Conservation (phyloP, 1,140 invertebrate genomes). For the Drosophila sp. region DNA sequence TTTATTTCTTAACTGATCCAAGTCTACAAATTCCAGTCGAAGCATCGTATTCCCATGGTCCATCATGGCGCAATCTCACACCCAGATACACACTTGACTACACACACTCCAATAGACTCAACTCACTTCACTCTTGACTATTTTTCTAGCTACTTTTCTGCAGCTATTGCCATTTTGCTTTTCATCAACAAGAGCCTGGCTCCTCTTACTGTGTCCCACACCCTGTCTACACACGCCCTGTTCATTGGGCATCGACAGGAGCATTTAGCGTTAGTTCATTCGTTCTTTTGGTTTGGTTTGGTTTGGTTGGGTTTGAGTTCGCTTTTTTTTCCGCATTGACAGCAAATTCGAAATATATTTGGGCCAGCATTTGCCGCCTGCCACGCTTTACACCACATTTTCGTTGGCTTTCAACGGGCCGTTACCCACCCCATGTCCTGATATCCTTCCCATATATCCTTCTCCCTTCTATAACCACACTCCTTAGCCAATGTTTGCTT, state of each 20-base stretch:
- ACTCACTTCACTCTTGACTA: constrained; percentile 12
- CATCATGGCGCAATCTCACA: constrained; percentile 43
- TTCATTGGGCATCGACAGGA: constrained; percentile 48
- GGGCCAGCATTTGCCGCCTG: constrained; percentile 46
- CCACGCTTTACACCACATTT: constrained; percentile 70
- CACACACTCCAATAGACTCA: background rate
- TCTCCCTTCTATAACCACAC: background rate
- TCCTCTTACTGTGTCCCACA: constrained; percentile 14
- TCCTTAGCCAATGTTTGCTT: constrained; percentile 14
- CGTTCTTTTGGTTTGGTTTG: constrained; percentile 9
- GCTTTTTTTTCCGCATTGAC: constrained; percentile 75
- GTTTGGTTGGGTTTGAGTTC: constrained; percentile 30
- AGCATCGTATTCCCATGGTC: constrained; percentile 43
- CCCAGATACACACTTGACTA: background rate
- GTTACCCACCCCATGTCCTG: constrained; percentile 7
- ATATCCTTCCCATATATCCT: background rate
- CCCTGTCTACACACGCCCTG: constrained; percentile 32
- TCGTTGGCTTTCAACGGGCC: constrained; percentile 54
- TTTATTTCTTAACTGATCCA: too few species aligned
- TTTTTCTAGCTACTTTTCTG: constrained; percentile 55
- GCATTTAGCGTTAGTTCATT: constrained; percentile 14
- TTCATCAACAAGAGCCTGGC: constrained; percentile 43
- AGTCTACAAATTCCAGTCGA: constrained; percentile 7
- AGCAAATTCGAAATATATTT: constrained; percentile 81
- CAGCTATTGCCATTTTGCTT: constrained; percentile 52